Base-by-base conservation (phyloP, 2,888 invertebrate species). In the Tenthredo scrophulariae region DNA sequence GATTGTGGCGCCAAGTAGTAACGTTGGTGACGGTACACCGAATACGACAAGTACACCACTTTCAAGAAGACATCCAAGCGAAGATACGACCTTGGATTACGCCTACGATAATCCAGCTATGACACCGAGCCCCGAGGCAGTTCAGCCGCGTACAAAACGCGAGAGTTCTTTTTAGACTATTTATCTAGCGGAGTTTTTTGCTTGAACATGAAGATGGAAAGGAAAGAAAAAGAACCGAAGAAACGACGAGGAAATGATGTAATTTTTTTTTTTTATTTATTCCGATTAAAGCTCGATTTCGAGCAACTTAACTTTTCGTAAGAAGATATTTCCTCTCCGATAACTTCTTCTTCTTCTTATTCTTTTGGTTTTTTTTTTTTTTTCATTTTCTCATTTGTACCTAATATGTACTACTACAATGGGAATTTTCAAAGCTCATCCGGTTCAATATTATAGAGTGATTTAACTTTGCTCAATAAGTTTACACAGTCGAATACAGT, bases 61-160 rank as follows among this genome's bases (percentile, higher is more conserved):
- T 0, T 96, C 96, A 87, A 95, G 95, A 86, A 94, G 97, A 85
- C 95, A 97, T 89, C 97, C 97, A 0, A 96, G 97, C 26, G 97
- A 97, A 91, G 97, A 97, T 88, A 95, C 96, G 0, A 96, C 97
- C 1, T 93, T 96, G 65, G 97, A 97, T 89, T 97, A 96, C 89
- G 96, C 97, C 0, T 97, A 97, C 90, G 97, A 97, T 89, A 97
- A 97, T 92, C 96, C 96, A 90, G 97, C 95, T 0, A 95, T 97
- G 95, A 96, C 96, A 18, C 95, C 95, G 0, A 95, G 95, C 2
- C 95, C 95, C 4, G 92, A 92, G 72, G 86, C 89, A 13, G 91
- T 90, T 58, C 88, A 89, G 46, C 87, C 88, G 1, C 88, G 91
- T 9, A 88, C 90, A 0, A 92, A 92, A 87, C 91, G 90, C 46